These are phyloP conservation scores for Lutjanus campechanus DNA, from an alignment of 2,797 vertebrate species.

Conservation along the genomic window DNA sequence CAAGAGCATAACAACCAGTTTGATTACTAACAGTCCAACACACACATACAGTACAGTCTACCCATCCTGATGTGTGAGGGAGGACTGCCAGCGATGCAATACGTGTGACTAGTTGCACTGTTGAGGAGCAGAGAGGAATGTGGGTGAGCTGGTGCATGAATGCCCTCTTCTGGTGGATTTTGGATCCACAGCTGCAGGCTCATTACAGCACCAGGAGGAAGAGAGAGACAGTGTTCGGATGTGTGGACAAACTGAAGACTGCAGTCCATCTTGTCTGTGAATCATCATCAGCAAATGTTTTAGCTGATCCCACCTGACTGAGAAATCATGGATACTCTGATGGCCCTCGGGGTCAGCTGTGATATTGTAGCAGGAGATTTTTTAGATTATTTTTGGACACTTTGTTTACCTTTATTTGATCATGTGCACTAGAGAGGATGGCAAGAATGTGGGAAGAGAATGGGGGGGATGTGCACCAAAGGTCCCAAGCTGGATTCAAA, in stretches of 20 bases:
- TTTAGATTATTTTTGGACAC: neutral
- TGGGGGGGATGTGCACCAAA: neutral
- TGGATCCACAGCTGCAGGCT: constrained; percentile 23
- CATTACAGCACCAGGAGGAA: neutral
- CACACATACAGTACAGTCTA: constrained; percentile 1
- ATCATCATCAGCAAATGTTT: neutral
- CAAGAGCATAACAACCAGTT: constrained; percentile 20
- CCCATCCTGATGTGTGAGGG: neutral
- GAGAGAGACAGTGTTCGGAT: neutral
- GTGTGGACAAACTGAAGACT: too few species aligned
- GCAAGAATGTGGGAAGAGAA: neutral
- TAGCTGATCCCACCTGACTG: neutral
- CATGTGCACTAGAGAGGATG: neutral
- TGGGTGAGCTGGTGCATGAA: constrained; percentile 37
- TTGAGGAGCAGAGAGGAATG: constrained; percentile 1
- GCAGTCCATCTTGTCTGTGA: neutral
- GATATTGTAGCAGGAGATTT: neutral
- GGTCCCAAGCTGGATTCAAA: neutral
- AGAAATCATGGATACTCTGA: too few species aligned
- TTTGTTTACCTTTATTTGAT: neutral
- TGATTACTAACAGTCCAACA: constrained; percentile 3
- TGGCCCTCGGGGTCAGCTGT: neutral
- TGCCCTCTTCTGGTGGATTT: constrained; percentile 81
- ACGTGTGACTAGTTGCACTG: constrained; percentile 17
- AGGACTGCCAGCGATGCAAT: constrained; percentile 35